Conservation (phyloP, 2,797 vertebrate genomes). For the Acropternis orthonyx region DNA sequence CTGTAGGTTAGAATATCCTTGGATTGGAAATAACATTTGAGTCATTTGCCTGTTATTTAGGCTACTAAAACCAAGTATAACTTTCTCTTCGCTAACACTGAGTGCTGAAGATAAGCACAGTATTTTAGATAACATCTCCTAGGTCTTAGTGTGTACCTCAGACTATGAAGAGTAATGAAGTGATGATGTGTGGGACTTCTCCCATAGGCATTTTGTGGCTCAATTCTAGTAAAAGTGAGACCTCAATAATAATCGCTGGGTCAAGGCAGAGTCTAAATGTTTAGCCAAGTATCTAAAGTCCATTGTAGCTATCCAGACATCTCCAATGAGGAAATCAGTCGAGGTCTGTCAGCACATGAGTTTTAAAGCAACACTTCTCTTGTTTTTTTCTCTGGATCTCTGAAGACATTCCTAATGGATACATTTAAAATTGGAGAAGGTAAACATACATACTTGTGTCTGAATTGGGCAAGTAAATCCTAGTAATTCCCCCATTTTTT, state of each 20-base stretch:
- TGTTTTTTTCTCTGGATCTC: not conserved
- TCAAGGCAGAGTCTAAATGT: not conserved
- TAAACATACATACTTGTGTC: not conserved
- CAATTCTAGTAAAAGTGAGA: not conserved
- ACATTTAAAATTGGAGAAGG: not conserved
- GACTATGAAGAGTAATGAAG: not conserved
- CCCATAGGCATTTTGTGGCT: not conserved
- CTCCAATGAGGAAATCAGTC: not conserved
- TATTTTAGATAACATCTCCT: not conserved
- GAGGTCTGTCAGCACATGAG: rapidly evolving
- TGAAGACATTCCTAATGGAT: not conserved
- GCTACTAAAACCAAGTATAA: not conserved
- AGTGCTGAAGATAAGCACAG: not conserved
- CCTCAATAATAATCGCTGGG: not conserved
- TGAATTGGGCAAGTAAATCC: rapidly evolving
- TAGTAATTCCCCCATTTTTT: not conserved
- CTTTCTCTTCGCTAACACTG: not conserved
- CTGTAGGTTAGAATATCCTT: not conserved
- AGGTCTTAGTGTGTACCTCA: not conserved
- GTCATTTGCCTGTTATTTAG: not conserved
- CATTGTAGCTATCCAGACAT: not conserved
- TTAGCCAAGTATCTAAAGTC: not conserved
- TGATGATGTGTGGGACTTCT: rapidly evolving
- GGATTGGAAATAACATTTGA: not conserved
- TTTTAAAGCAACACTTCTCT: not conserved